Evolutionary conservation across 2,888 invertebrate species (phyloP).

Genomic region (Rapana venosa): DNA sequence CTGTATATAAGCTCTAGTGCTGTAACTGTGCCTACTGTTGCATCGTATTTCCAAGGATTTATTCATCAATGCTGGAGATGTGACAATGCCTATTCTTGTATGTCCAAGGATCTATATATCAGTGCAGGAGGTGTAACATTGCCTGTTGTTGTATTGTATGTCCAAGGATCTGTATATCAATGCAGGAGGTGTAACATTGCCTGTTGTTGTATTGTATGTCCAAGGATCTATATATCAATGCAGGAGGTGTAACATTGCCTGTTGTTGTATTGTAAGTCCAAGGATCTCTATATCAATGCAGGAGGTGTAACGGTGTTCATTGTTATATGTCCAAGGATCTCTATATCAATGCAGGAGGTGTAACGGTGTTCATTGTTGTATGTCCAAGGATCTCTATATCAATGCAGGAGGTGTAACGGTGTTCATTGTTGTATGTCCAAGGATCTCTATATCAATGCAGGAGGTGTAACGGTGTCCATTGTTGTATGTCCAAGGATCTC

Average conservation of each 20-base stretch:
- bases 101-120: too few relatives aligned
- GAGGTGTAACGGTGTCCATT: background rate
- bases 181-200: background rate
- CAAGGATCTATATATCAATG: background rate
- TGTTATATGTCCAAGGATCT: conserved; percentile 76
- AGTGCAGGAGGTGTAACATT: background rate
- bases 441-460: background rate
- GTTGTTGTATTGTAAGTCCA: background rate
- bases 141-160: background rate
- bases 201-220: conserved; percentile 77
- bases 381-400: conserved; percentile 32
- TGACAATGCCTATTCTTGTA: too few relatives aligned
- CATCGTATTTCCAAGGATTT: background rate
- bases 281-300: conserved; percentile 26
- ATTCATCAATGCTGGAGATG: background rate
- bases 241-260: background rate
- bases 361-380: background rate
- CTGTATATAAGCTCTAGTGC: too few relatives aligned
- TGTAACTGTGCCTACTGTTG: too few relatives aligned
- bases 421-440: conserved; percentile 75
- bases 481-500: conserved; percentile 67
- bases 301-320: background rate
- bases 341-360: too few relatives aligned
- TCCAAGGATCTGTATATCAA: conserved; percentile 30
- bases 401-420: background rate